Evolutionary conservation across 2,888 invertebrate genomes (phyloP).

Genomic region (Parelbella ahira): DNA sequence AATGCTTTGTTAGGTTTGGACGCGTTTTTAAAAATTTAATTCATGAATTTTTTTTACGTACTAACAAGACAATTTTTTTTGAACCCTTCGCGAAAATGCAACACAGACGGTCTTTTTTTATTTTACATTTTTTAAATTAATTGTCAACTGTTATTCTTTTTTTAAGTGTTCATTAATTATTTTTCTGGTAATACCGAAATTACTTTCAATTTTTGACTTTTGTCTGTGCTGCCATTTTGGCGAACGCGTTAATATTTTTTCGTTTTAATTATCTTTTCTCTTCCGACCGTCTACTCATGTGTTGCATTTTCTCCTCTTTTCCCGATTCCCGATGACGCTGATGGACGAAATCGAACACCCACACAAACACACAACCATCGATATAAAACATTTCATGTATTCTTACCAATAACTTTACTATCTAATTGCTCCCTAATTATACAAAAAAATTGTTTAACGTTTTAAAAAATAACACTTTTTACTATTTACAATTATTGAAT

Average conservation of each 20-base stretch:
- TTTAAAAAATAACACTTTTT: too few relatives aligned
- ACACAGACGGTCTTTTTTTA: slow-evolving; percentile 71
- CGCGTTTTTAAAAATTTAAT: too few relatives aligned
- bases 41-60: too few relatives aligned
- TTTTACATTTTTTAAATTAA: slow-evolving; percentile 29
- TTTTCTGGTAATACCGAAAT: too few relatives aligned
- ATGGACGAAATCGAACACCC: slow-evolving; percentile 27
- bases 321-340: slow-evolving; percentile 55
- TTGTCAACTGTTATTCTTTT: slow-evolving; percentile 31
- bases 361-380: slow-evolving; percentile 11
- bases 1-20: too few relatives aligned
- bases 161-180: slow-evolving; percentile 30
- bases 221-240: slow-evolving; percentile 79
- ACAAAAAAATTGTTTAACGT: too few relatives aligned
- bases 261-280: slow-evolving; percentile 31
- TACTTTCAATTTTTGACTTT: slow-evolving; percentile 43
- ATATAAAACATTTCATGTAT: too few relatives aligned
- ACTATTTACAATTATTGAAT: too few relatives aligned
- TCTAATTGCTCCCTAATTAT: too few relatives aligned
- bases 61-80: slow-evolving; percentile 46
- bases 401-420: too few relatives aligned
- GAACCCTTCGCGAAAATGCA: slow-evolving; percentile 70
- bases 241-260: slow-evolving; percentile 43
- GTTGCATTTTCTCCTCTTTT: slow-evolving; percentile 78
- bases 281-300: slow-evolving; percentile 70